phyloP scores from a whole-genome alignment of 2,888 invertebrate genomes.

The Synergus laeviventris region DNA sequence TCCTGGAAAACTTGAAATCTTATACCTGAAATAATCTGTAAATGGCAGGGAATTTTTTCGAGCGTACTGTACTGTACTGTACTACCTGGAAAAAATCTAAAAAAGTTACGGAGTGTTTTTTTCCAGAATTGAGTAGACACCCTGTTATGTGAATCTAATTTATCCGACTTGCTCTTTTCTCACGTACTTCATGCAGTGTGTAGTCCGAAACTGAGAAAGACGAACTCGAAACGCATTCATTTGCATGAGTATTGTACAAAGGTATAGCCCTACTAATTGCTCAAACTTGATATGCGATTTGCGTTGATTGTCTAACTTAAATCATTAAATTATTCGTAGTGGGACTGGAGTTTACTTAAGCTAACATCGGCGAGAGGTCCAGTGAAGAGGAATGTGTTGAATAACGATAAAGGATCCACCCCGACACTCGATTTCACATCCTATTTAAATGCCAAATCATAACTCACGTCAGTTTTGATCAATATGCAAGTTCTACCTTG shows the following conservation, averaged over 20 bases:
- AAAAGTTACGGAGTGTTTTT: too few relatives aligned
- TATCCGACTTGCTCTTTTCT: too few relatives aligned
- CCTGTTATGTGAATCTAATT: too few relatives aligned
- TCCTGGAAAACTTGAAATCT: too few relatives aligned
- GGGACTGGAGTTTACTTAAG: constrained; percentile 61
- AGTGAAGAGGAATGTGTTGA: constrained; percentile 49
- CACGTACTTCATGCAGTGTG: too few relatives aligned
- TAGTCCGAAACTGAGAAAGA: neutral
- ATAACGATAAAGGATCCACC: constrained; percentile 41
- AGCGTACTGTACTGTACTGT: too few relatives aligned
- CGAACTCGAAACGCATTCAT: neutral
- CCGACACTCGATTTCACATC: constrained; percentile 39
- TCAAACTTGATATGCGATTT: constrained; percentile 27
- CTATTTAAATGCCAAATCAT: constrained; percentile 32
- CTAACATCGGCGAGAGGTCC: constrained; percentile 64
- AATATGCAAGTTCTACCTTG: neutral
- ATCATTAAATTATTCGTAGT: constrained; percentile 73
- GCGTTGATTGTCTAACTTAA: constrained; percentile 46
- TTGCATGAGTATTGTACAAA: constrained; percentile 4
- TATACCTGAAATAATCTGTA: too few relatives aligned
- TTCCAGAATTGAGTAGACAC: too few relatives aligned
- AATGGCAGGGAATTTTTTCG: too few relatives aligned
- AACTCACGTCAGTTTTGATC: neutral
- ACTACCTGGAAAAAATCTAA: too few relatives aligned
- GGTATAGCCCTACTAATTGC: constrained; percentile 21